A percentile compares a stretch with the other conserved stretches of the same genome.
phyloP scores from a whole-genome alignment of 2,113 vertebrate species.

The Mobula hypostoma region DNA sequence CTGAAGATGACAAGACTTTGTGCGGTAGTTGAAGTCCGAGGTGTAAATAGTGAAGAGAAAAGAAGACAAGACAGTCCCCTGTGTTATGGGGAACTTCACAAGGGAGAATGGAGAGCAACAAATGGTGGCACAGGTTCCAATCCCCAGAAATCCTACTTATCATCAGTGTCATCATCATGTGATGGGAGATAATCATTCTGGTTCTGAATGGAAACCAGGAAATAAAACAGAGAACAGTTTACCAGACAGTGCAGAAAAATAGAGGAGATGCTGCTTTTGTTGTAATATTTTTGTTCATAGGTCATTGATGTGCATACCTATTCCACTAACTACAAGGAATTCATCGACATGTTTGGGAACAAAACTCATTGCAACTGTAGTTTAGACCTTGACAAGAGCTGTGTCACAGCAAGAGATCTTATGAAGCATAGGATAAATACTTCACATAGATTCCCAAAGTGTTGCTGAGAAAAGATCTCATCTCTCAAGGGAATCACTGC shows the following conservation, averaged over 20 bases:
- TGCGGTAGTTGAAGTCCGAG: no score
- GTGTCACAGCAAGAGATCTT: no score
- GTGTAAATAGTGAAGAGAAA: no score
- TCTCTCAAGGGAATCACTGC: no score
- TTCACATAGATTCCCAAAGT: no score
- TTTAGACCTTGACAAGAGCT: no score
- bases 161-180: neutral
- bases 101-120: neutral
- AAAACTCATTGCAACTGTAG: no score
- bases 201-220: neutral
- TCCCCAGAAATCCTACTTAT: neutral
- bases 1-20: no score
- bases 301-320: slow-evolving; percentile 64
- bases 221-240: neutral
- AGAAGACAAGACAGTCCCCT: no score
- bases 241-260: neutral
- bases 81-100: neutral
- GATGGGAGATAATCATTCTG: neutral
- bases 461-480: no score
- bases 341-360: slow-evolving; percentile 66
- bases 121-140: neutral
- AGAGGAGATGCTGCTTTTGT: neutral
- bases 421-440: no score
- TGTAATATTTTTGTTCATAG: neutral
- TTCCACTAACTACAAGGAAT: slow-evolving; percentile 61